Evolutionary conservation across 2,797 vertebrate genomes (phyloP).

Genomic region (Diglossa cyanea): DNA sequence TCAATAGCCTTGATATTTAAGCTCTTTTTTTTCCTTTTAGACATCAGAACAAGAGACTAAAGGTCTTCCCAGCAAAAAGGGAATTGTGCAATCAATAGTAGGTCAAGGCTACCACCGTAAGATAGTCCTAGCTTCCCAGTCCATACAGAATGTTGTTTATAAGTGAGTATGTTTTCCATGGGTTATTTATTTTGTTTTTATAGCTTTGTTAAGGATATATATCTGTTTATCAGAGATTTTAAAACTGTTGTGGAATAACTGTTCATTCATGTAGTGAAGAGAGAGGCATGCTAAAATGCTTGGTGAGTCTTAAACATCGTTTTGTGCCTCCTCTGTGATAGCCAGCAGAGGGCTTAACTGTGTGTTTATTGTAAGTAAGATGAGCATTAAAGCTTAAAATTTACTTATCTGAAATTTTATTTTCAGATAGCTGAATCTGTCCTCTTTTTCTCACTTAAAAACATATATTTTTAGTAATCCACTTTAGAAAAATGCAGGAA

Average conservation of each 20-base stretch:
- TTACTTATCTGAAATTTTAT: background rate
- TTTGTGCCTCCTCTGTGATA: background rate
- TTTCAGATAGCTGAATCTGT: background rate
- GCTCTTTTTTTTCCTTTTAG: conserved; percentile 70
- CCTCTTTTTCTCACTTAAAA: background rate
- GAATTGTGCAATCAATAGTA: conserved; percentile 94
- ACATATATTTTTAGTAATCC: background rate
- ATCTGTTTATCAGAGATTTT: background rate
- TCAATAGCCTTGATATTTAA: background rate
- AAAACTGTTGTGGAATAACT: background rate
- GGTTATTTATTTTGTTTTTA: background rate
- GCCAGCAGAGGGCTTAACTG: conserved; percentile 62
- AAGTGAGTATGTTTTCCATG: conserved; percentile 81
- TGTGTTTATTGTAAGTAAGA: background rate
- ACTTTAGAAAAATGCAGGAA: background rate
- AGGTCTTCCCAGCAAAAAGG: conserved; percentile 97
- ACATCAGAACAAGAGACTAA: conserved; percentile 95
- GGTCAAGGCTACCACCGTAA: conserved; percentile 98
- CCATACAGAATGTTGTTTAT: conserved; percentile 92
- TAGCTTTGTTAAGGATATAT: background rate
- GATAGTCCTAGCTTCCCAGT: conserved; percentile 95
- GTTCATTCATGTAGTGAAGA: background rate
- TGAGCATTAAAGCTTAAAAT: background rate
- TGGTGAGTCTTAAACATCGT: background rate
- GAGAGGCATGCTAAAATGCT: background rate